Percentiles rank a stretch among this genome's conserved stretches.
phyloP scores from a whole-genome alignment of 2,797 vertebrate genomes.

The Clamator glandarius region DNA sequence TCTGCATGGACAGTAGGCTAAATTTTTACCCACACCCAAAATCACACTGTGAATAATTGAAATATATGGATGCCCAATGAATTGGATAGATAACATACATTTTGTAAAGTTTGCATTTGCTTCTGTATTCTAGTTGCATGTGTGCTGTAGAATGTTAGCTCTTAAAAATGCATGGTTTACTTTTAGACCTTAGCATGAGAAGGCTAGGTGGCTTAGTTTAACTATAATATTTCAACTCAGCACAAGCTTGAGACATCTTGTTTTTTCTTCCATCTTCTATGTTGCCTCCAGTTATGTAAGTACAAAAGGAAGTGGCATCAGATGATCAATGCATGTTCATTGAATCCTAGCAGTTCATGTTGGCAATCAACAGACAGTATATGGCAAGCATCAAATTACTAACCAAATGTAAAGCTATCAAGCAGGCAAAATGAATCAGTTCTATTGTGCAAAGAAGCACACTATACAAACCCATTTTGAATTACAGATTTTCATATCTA shows the following conservation, averaged over 20 bases:
- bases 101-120: not conserved
- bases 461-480: not conserved
- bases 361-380: not conserved
- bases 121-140: not conserved
- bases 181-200: not conserved
- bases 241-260: not conserved
- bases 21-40: not conserved
- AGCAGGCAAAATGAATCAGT: not conserved
- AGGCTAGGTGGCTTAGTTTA: not conserved
- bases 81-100: not conserved
- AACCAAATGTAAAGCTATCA: not conserved
- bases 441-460: too few relatives aligned
- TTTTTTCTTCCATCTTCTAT: not conserved
- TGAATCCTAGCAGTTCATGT: not conserved
- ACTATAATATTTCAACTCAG: not conserved
- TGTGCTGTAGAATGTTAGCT: not conserved
- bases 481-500: not conserved
- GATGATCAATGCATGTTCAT: not conserved
- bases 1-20: not conserved
- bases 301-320: not conserved
- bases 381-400: not conserved
- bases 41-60: not conserved
- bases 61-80: not conserved
- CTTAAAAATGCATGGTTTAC: not conserved
- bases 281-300: not conserved